Base-by-base conservation (phyloP, 2,113 vertebrate genomes). In the Entelurus aequoreus region DNA sequence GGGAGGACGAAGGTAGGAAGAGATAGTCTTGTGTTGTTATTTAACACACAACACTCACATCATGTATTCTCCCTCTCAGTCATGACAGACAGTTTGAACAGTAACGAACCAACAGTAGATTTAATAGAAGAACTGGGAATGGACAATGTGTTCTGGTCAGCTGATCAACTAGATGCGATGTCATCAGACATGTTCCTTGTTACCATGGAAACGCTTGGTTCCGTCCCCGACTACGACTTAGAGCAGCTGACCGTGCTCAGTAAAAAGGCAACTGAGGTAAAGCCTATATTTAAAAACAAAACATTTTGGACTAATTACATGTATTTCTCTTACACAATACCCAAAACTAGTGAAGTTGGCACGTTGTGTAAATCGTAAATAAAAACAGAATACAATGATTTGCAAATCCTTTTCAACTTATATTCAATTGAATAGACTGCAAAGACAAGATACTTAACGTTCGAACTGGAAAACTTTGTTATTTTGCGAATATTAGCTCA, bases 241-340 rank as follows among this genome's bases (percentile, higher is more conserved):
- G 62, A 83, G 0, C 88, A 90, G 40, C 80, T 90, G 49, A 19
- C 21, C 1, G 73, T 58, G 5, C 82, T 91, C 13, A 9, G 1
- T 4, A 9, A 54, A 47, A 90, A 87, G 69, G 74, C 71, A 15
- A 8, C n/a, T 6, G 12, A 85, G 89, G 89, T 90, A 80, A 8
- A 59, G 5, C 48, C 13, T 48, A 11, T 9, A 28, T 28, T 28
- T 28, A 28, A 28, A 28, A 28, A 28, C 28, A 28, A 28, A 28
- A 28, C 28, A 28, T 28, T 28, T 28, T 28, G 28, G 28, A 28
- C 28, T 28, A 28, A 28, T 28, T 28, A 28, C 28, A 28, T 28
- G 28, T 28, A 28, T 28, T 28, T 28, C 28, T 28, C 2, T 28
- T 28, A 28, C 28, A 28, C 28, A 28, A 28, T 2, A 28, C 28